Base-by-base conservation (phyloP, 2,888 invertebrate genomes). In the Ennomos quercinarius region DNA sequence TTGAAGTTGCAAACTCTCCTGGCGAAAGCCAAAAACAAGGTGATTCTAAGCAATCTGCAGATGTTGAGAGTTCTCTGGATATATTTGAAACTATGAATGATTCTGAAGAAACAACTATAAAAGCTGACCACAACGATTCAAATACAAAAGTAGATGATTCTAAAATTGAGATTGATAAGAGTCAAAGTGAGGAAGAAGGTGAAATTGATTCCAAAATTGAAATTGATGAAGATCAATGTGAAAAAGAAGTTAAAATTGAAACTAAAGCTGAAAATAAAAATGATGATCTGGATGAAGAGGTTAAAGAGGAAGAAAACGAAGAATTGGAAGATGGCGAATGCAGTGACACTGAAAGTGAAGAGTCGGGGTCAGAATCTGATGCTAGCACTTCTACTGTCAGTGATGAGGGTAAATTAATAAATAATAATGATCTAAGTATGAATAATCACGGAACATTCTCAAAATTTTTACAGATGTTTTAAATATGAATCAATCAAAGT, bases 281-380 rank as follows among this genome's bases (percentile, higher is more conserved):
- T 1, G 35, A 43, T 40, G 12, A 38, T 35, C 12, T 34, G 40
- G 39, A n/a, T 13, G 57, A 34, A 60, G 74, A 74, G 43, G 66
- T 67, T 37, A 68, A 68, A 17, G 59, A 61, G 51, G 64, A 53
- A 17, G 41, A 49, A 40, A 93, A 93, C 76, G 93, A 84, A 68
- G 50, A 55, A 53, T 42, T 74, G 74, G 95, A 95, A 88, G 95
- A 95, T 80, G 95, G 95, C 10, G 95, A 95, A 89, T 95, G 95
- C 82, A 94, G 94, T 68, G 93, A 93, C 44, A 93, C 93, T 11
- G 76, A 66, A 1, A 74, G 74, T 69, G 88, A 85, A 67, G 68
- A 70, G 35, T 57, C 74, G 63, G 62, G 78, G 74, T 71, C 88
- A 85, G 58, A 81, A 81, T 62, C 78, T 76, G 59, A 83, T 66